Evolutionary conservation across 2,113 vertebrate species (phyloP).

Genomic region (Otis tarda): DNA sequence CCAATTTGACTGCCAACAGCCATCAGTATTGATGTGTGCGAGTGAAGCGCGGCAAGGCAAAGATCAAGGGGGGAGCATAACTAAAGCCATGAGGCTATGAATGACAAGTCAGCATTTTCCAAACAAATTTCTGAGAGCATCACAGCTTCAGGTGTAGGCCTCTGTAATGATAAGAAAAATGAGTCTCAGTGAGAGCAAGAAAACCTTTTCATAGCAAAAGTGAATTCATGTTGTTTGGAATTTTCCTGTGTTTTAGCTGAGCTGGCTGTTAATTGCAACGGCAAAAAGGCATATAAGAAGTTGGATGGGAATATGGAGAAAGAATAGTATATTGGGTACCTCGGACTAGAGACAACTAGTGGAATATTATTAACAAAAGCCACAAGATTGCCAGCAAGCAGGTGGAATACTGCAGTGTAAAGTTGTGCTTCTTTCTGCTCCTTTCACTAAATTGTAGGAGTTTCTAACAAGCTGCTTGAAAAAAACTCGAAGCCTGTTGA

Average conservation of each 20-base stretch:
- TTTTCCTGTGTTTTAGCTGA: slow-evolving; percentile 31
- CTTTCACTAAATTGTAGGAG: slow-evolving; percentile 27
- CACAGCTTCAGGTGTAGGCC: not conserved
- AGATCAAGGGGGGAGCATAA: slow-evolving; percentile 18
- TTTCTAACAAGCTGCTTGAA: slow-evolving; percentile 43
- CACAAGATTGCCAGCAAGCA: slow-evolving; percentile 3
- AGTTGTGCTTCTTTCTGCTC: slow-evolving; percentile 9
- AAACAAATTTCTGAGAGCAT: not conserved
- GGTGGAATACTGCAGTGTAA: not conserved
- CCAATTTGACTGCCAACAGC: slow-evolving; percentile 70
- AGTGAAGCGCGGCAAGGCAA: slow-evolving; percentile 41
- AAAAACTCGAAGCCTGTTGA: not conserved
- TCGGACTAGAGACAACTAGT: slow-evolving; percentile 28
- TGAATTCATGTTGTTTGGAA: slow-evolving; percentile 16
- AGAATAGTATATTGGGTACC: slow-evolving; percentile 15
- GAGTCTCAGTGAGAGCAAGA: not conserved
- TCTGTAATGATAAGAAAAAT: not conserved
- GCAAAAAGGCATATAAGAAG: slow-evolving; percentile 42
- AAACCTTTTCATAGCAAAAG: not conserved
- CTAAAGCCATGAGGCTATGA: slow-evolving; percentile 23
- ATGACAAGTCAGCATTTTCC: slow-evolving; percentile 56
- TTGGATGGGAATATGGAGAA: slow-evolving; percentile 25
- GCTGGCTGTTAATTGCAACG: slow-evolving; percentile 36
- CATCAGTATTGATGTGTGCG: slow-evolving; percentile 46
- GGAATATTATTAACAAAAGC: slow-evolving; percentile 20